Evolutionary conservation across 2,888 invertebrate genomes (phyloP).

Genomic region (Drosophila meridiana): DNA sequence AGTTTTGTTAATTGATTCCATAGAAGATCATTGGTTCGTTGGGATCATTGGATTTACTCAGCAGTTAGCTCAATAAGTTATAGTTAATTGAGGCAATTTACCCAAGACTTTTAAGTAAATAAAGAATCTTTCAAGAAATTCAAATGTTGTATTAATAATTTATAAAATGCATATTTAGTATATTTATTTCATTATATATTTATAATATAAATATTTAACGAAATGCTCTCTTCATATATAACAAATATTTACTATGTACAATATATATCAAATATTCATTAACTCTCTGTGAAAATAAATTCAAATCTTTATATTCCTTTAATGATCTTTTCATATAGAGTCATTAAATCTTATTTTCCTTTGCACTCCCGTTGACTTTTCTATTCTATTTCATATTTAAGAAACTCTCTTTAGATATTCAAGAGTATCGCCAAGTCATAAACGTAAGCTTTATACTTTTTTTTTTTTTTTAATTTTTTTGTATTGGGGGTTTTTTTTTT

Average conservation of each 20-base stretch:
- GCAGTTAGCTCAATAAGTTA: no score
- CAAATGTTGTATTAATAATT: not conserved
- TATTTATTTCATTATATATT: no score
- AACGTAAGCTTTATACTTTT: not conserved
- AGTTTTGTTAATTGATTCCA: no score
- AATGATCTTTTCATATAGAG: not conserved
- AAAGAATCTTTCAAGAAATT: not conserved
- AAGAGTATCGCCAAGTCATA: slow-evolving; percentile 12
- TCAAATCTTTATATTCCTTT: not conserved
- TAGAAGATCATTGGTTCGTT: no score
- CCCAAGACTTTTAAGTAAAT: not conserved
- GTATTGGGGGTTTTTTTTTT: no score
- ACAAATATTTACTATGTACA: no score
- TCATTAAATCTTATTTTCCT: not conserved
- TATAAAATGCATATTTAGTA: no score
- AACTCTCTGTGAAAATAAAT: not conserved
- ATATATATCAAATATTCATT: not conserved
- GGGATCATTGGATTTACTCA: no score
- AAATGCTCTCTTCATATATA: no score
- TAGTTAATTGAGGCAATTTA: no score
- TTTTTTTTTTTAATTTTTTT: no score
- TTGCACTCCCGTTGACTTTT: not conserved
- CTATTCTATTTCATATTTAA: not conserved
- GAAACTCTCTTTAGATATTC: not conserved
- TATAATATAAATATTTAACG: no score